Evolutionary conservation across 2,113 vertebrate genomes (phyloP).

Genomic region (Melanostigma gelatinosum): DNA sequence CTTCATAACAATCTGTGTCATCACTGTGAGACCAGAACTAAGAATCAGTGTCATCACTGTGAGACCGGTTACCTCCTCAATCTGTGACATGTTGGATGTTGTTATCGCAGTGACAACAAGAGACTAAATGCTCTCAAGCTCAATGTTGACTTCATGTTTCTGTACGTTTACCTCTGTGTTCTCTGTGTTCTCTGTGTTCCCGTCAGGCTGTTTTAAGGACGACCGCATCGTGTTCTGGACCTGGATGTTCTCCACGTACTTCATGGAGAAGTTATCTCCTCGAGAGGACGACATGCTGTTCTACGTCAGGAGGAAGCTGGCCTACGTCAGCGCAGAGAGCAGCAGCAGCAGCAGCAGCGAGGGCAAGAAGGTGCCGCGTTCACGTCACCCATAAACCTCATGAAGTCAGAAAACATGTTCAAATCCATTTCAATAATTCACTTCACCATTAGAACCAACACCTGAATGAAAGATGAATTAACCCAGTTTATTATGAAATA

Average conservation of each 20-base stretch:
- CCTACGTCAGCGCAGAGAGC: constrained; percentile 71
- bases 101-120: no score
- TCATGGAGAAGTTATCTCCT: constrained; percentile 95
- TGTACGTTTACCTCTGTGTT: no score
- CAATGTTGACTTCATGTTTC: no score
- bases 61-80: not conserved
- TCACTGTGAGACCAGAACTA: not conserved
- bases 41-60: no score
- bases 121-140: no score
- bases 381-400: no score
- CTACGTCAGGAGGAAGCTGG: constrained; percentile 91
- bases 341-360: constrained; percentile 58
- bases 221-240: constrained; percentile 99
- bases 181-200: not conserved
- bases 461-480: no score
- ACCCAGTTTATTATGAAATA: no score
- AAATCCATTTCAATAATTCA: no score
- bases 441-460: no score
- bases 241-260: constrained; percentile 99
- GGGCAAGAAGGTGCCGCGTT: constrained; percentile 79
- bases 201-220: constrained; percentile 93
- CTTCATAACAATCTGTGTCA: not conserved
- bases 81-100: no score
- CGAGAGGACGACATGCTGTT: constrained; percentile 98
- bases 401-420: no score